Conservation (phyloP, 2,888 invertebrate species). For the Patella depressa region DNA sequence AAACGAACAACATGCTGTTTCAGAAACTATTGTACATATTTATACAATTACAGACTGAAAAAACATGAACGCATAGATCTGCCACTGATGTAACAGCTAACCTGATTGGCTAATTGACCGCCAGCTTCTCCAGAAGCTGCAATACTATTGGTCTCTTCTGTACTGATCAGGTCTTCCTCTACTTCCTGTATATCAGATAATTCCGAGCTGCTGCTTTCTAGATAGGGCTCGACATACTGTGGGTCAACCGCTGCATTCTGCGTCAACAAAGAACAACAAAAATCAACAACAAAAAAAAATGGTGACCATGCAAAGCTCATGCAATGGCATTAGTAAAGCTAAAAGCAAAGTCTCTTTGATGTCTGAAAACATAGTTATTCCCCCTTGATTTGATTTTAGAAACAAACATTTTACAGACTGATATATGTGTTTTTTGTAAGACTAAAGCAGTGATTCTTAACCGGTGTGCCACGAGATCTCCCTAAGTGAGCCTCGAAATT, state of each 20-base stretch:
- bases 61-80: constrained; percentile 7
- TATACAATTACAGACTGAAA: not conserved
- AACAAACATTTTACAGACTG: too few species aligned
- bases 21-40: not conserved
- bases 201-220: constrained; percentile 67
- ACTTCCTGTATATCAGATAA: constrained; percentile 73
- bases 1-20: not conserved
- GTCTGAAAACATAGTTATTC: too few species aligned
- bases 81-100: constrained; percentile 20
- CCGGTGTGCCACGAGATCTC: too few species aligned
- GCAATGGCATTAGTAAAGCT: constrained; percentile 7
- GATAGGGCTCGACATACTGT: constrained; percentile 36
- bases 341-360: not conserved
- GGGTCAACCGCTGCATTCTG: constrained; percentile 35
- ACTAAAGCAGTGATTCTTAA: too few species aligned
- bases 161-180: constrained; percentile 68
- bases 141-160: constrained; percentile 42
- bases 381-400: too few species aligned
- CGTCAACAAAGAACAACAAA: constrained; percentile 20
- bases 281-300: not conserved
- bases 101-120: constrained; percentile 24
- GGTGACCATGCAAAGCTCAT: constrained; percentile 11
- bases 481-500: too few species aligned
- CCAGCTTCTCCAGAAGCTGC: constrained; percentile 19
- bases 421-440: too few species aligned